Conservation (phyloP, 1,140 invertebrate genomes). For the Latrodectus geometricus region DNA sequence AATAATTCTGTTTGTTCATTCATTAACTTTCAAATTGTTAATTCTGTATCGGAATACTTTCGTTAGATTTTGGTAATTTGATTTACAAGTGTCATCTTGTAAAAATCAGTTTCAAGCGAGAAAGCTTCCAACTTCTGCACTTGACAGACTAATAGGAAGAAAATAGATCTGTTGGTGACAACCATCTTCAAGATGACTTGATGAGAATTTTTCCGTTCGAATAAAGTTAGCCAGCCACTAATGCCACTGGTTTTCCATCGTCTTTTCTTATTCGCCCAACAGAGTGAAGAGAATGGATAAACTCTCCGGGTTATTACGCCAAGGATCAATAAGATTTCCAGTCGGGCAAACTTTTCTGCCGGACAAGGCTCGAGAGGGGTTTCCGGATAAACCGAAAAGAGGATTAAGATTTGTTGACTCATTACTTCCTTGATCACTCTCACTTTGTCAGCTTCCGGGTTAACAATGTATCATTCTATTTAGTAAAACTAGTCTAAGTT, state of each 20-base stretch:
- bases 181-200: not conserved
- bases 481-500: too few species aligned
- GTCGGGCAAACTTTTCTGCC: conserved; percentile 47
- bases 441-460: conserved; percentile 54
- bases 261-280: not conserved
- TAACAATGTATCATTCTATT: not conserved
- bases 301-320: conserved; percentile 36
- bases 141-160: not conserved
- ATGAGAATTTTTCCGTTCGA: not conserved
- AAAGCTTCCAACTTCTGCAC: too few species aligned
- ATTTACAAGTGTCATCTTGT: too few species aligned
- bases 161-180: not conserved
- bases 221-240: conserved; percentile 18
- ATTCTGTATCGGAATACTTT: too few species aligned
- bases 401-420: conserved; percentile 62
- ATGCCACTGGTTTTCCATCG: conserved; percentile 3
- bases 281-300: conserved; percentile 14
- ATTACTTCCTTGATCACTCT: conserved; percentile 53
- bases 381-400: conserved; percentile 47
- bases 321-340: conserved; percentile 53
- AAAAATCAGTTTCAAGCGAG: too few species aligned
- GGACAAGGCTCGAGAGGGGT: conserved; percentile 39
- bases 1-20: too few species aligned
- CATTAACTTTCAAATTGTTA: too few species aligned
- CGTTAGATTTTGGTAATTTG: too few species aligned